Evolutionary conservation across 1,140 invertebrate genomes (phyloP), one percentile per base, ranked within the genome.

Genomic region (Mya arenaria): DNA sequence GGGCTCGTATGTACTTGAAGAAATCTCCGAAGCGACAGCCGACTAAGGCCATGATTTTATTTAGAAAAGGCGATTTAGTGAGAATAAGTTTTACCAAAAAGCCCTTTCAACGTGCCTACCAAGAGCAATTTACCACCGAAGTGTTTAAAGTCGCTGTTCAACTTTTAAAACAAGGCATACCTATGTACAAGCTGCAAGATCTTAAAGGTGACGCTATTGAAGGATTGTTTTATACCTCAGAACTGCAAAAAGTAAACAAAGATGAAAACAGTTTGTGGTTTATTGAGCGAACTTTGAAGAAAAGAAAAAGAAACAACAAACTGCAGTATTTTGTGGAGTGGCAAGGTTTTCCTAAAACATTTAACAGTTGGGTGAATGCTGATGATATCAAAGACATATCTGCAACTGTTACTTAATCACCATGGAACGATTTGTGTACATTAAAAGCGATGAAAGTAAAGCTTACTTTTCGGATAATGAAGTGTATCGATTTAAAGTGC

Each of bases 1-100:
- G 63, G 71, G 84, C 63, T 52, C 72, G 36, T 34, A 66, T 81
- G 66, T 84, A 86, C 73, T 48, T 86, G 37, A 86, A 73, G 37
- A 77, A 63, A 66, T 44, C 44, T 0, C 63, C 30, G n/a, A 65
- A 39, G 52, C 28, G 58, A 63, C 63, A 0, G 13, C 28, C 5
- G 6, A n/a, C n/a, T n/a, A 63, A 77, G 36, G 30, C 58, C 17
- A 52, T 3, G 1, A 63, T 65, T 41, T 28, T 73, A n/a, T 85
- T 80, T 55, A 83, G 83, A 56, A 39, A 41, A 13, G 71, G 71
- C 19, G 60, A 81, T 71, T 48, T 85, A 17, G 75, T 85, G 37
- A 58, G 81, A 34, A 75, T 85, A 23, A 79, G 66, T 36, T 68
- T 83, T 58, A 44, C 41, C 1, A 83, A 75, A 36, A 34, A 68